Conservation (phyloP, 2,888 invertebrate species). For the Lithophane semibrunnea region DNA sequence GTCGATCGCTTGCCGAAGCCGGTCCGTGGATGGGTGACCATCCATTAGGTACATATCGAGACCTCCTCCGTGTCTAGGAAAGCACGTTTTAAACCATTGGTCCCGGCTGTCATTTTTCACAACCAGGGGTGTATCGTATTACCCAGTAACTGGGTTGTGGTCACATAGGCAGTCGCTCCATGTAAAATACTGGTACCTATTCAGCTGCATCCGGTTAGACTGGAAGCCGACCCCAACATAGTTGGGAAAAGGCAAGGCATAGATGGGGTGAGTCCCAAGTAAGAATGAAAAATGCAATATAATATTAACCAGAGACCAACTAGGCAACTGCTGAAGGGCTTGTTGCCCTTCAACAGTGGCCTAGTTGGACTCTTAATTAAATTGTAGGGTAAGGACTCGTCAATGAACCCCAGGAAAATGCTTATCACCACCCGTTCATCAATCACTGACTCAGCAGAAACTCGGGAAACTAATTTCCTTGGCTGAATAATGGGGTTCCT, state of each 20-base stretch:
- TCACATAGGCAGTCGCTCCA: not conserved
- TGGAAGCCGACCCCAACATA: not conserved
- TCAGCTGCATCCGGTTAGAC: not conserved
- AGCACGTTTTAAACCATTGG: not conserved
- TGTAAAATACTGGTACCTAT: not conserved
- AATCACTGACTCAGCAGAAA: slow-evolving; percentile 56
- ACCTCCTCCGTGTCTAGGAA: not conserved
- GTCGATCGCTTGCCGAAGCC: too few relatives aligned
- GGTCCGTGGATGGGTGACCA: too few relatives aligned
- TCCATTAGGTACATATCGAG: too few relatives aligned
- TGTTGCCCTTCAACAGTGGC: not conserved
- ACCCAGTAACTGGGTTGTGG: not conserved
- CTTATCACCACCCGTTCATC: slow-evolving; percentile 37
- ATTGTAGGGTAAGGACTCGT: not conserved
- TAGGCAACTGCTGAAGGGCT: too few relatives aligned
- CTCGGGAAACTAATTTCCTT: slow-evolving; percentile 54
- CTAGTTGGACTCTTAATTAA: not conserved
- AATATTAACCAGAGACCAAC: not conserved
- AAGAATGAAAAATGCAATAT: not conserved
- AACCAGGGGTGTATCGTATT: not conserved
- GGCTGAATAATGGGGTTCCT: slow-evolving; percentile 23
- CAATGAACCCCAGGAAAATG: slow-evolving; percentile 21
- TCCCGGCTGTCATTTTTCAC: not conserved
- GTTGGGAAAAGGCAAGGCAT: not conserved
- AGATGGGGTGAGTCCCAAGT: not conserved